Evolutionary conservation across 2,888 invertebrate species (phyloP).

Genomic region (Macrophya annulata): DNA sequence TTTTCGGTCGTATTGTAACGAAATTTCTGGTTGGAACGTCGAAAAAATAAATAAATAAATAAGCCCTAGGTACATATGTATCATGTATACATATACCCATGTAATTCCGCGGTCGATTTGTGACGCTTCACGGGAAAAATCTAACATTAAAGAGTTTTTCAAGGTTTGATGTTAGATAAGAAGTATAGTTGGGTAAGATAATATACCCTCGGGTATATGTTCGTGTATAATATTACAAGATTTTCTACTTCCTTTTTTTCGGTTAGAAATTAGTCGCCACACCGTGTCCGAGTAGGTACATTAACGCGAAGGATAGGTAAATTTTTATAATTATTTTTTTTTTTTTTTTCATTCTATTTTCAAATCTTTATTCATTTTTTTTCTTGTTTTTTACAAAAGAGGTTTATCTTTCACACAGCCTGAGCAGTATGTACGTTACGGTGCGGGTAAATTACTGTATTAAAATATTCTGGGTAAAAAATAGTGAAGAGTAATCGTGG

Average conservation of each 20-base stretch:
- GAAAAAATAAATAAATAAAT: not conserved
- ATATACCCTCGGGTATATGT: constrained; percentile 15
- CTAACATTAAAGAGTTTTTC: not conserved
- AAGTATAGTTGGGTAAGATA: constrained; percentile 12
- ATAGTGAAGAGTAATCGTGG: not conserved
- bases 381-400: constrained; percentile 1
- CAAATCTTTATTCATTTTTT: not conserved
- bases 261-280: constrained; percentile 24
- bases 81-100: no score
- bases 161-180: constrained; percentile 33
- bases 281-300: constrained; percentile 40
- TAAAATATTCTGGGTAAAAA: not conserved
- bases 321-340: no score
- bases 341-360: no score
- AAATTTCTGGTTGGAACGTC: not conserved
- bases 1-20: no score
- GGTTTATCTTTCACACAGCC: not conserved
- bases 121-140: constrained; percentile 37
- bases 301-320: constrained; percentile 25
- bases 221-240: constrained; percentile 35
- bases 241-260: constrained; percentile 14
- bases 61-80: not conserved
- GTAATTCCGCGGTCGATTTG: constrained; percentile 2
- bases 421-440: not conserved
- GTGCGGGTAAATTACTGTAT: constrained; percentile 11